Base-by-base conservation (phyloP, 2,888 invertebrate genomes). In the Drosophila subsilvestris region DNA sequence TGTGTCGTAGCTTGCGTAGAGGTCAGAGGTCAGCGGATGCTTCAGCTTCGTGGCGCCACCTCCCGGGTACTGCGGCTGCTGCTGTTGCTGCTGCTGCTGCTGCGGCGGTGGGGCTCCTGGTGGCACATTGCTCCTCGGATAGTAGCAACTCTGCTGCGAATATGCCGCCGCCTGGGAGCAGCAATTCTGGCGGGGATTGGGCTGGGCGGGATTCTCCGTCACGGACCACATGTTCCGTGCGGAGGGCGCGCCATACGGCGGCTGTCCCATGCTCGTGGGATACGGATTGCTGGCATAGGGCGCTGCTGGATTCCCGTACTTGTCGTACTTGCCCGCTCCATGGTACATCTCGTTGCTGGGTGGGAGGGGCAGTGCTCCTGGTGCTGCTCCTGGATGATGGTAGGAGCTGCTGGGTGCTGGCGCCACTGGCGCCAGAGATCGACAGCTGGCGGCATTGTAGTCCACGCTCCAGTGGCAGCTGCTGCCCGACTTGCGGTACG, bases 91-190 rank as follows among this genome's bases (percentile, higher is more conserved):
- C 14, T 14, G 37, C 6, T 37, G 37, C 14, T 37, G 37, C 37
- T n/a, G 32, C 32, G 5, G 32, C 10, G 32, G 32, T 3, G 29
- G 50, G 2, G 42, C 27, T 25, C 22, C 22, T 49, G 65, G 44
- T 6, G 32, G 18, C 44, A 51, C 76, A 61, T 74, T 85, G 60
- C 51, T 73, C 45, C 74, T 68, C 0, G 90, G 82, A 74, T 89
- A 91, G 43, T 83, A 90, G 56, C 90, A 90, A 48, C 68, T 89
- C 63, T 89, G 90, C 58, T 89, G 83, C 4, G 79, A 73, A 56
- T 79, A 88, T 1, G 83, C 66, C 62, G 83, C 66, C 62, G 82
- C 67, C 62, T 90, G 90, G 0, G 85, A 73, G 71, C 89, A 90
- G 59, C 90, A 91, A 22, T 78, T 86, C 57, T 90, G 90, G 6